These are phyloP conservation scores for Tympanoctomys barrerae DNA, from an alignment of 2,797 vertebrate genomes.

Conservation along the genomic window DNA sequence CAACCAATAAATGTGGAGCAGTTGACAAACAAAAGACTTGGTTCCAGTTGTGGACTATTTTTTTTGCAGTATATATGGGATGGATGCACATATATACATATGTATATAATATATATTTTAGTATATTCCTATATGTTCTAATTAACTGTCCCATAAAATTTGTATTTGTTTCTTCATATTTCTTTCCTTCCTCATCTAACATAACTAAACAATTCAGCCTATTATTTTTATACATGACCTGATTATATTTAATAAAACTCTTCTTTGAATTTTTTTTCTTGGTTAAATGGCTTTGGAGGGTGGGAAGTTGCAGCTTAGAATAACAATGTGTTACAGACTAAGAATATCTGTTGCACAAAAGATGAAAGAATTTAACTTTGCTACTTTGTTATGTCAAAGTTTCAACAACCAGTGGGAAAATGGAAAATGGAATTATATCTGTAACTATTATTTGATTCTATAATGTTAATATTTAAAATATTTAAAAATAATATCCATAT, in stretches of 20 bases:
- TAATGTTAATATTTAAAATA: slow-evolving; percentile 46
- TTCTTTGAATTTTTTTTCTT: slow-evolving; percentile 8
- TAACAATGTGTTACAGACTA: slow-evolving; percentile 4
- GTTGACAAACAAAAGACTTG: neutral
- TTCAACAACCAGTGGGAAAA: slow-evolving; percentile 74
- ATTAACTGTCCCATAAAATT: neutral
- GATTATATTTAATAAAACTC: slow-evolving; percentile 50
- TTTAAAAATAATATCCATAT: slow-evolving; percentile 48
- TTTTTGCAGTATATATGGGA: neutral
- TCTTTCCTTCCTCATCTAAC: slow-evolving; percentile 27
- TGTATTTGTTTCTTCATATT: slow-evolving; percentile 3
- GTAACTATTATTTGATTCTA: slow-evolving; percentile 11
- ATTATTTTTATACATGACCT: neutral
- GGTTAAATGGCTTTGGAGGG: neutral
- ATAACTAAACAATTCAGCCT: neutral
- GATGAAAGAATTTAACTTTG: slow-evolving; percentile 26
- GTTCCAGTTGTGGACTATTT: neutral
- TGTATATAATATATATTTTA: neutral
- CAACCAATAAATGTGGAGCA: neutral
- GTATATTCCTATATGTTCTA: neutral
- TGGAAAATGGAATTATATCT: slow-evolving; percentile 74
- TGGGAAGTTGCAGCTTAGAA: neutral
- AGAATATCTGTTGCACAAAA: slow-evolving; percentile 28
- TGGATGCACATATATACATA: neutral
- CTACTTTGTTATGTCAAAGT: slow-evolving; percentile 10